Evolutionary conservation across 2,113 vertebrate species (phyloP), one percentile per base, ranked within the genome.

Genomic region (Barbus barbus): DNA sequence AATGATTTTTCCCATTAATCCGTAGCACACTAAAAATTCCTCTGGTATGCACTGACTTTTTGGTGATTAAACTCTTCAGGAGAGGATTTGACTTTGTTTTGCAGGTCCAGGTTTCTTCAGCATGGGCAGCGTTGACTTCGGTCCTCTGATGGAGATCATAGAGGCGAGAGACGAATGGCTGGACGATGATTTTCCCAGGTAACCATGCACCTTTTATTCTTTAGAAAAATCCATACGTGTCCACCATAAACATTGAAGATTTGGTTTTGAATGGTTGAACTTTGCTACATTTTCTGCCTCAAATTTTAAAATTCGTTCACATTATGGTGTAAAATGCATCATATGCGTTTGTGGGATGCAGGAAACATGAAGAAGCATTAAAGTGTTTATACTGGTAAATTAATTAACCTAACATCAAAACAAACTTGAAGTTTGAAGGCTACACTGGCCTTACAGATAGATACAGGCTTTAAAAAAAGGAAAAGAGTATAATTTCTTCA

Each of bases 161-260:
- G 96, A 98, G 0, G 96, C 96, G 81, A 96, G 96, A 88, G 97
- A 98, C 0, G 96, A 98, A 80, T 97, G 97, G 96, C 96, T 97
- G 75, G 97, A 98, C 0, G 96, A 97, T 53, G 96, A 96, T 72
- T 97, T 97, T 71, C 96, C 97, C 89, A 96, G 96, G 97, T 94
- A 44, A 24, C 83, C 38, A 4, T 26, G 20, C 22, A 61, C 24
- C 3, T 61, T 0, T 60, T 16, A n/a, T 56, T 56, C 11, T 2
- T 11, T 51, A 13, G 69, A 31, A 65, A 65, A 65, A 16, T 48
- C 13, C 12, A 46, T 13, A n/a, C n/a, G 44, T 46, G 28, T 18
- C 26, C 28, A 41, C 69, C 9, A 38, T 18, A 71, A 9, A 65
- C 61, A 31, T 18, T 8, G 6, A 67, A 20, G 26, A 1, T 8